Evolutionary conservation across 2,888 invertebrate species (phyloP).

Genomic region (Eilema caniola): DNA sequence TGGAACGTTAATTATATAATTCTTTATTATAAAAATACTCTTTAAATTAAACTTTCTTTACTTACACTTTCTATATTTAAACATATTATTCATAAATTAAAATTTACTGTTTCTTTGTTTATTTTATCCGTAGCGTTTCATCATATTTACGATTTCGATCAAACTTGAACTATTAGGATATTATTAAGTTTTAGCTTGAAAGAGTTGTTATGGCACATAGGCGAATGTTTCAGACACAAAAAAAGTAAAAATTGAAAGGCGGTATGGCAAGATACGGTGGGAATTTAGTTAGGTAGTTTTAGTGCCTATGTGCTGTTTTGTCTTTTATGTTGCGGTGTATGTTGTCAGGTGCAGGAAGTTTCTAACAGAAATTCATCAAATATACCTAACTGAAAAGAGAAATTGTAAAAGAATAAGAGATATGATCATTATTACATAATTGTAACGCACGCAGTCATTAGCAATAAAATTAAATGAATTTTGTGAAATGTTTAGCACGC

Average conservation of each 20-base stretch:
- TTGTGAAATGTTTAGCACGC: neutral
- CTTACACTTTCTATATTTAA: constrained; percentile 11
- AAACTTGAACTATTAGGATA: neutral
- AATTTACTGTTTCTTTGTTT: constrained; percentile 24
- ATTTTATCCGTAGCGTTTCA: constrained; percentile 20
- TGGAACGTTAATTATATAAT: constrained; percentile 13
- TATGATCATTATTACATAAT: neutral
- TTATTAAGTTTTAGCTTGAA: too few relatives aligned
- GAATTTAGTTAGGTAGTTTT: neutral
- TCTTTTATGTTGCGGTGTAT: neutral
- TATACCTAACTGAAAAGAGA: neutral
- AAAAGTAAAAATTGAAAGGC: neutral
- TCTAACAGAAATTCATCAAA: neutral
- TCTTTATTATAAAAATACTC: neutral
- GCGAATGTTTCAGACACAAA: neutral
- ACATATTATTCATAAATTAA: constrained; percentile 11
- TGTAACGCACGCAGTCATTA: neutral
- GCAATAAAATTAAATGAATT: neutral
- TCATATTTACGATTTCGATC: neutral
- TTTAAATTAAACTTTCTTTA: constrained; percentile 14
- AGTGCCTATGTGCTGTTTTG: too few relatives aligned
- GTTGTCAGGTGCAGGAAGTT: neutral
- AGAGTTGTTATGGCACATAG: neutral
- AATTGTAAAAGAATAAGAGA: neutral
- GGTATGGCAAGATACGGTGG: neutral